These are phyloP conservation scores for Campoplex capitator DNA, from an alignment of 2,888 invertebrate genomes.

Conservation along the genomic window DNA sequence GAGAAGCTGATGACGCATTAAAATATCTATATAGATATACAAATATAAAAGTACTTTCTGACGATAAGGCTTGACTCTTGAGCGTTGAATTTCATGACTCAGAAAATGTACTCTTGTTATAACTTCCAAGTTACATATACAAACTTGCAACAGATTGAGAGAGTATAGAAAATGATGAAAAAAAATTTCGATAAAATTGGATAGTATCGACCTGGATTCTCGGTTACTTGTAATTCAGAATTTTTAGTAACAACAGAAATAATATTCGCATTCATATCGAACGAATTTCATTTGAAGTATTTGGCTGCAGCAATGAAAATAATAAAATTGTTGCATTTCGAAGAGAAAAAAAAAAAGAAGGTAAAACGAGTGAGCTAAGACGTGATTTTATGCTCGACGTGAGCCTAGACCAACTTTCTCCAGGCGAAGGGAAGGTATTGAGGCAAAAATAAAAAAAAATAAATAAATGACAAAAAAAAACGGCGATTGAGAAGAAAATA, in stretches of 20 bases:
- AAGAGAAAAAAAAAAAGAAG: neutral
- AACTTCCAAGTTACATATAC: neutral
- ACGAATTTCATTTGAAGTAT: neutral
- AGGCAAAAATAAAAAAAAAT: constrained; percentile 32
- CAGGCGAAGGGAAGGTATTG: constrained; percentile 60
- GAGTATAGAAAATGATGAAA: neutral
- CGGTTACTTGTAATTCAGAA: neutral
- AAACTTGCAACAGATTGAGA: neutral
- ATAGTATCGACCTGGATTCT: neutral
- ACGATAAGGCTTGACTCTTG: constrained; percentile 41
- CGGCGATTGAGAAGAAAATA: neutral
- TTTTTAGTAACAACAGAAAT: neutral
- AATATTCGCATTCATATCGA: neutral
- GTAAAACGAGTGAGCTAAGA: neutral
- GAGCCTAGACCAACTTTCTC: constrained; percentile 79
- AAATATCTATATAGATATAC: constrained; percentile 19
- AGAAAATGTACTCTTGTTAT: constrained; percentile 18
- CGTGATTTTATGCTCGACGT: constrained; percentile 77
- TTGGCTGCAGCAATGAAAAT: neutral
- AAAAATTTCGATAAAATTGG: neutral
- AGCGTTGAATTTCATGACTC: constrained; percentile 38
- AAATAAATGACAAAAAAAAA: constrained; percentile 27
- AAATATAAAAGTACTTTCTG: constrained; percentile 17
- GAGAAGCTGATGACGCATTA: constrained; percentile 52
- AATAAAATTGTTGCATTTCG: constrained; percentile 1